Conservation (phyloP, 2,797 vertebrate species). For the Chromobotia macracanthus region DNA sequence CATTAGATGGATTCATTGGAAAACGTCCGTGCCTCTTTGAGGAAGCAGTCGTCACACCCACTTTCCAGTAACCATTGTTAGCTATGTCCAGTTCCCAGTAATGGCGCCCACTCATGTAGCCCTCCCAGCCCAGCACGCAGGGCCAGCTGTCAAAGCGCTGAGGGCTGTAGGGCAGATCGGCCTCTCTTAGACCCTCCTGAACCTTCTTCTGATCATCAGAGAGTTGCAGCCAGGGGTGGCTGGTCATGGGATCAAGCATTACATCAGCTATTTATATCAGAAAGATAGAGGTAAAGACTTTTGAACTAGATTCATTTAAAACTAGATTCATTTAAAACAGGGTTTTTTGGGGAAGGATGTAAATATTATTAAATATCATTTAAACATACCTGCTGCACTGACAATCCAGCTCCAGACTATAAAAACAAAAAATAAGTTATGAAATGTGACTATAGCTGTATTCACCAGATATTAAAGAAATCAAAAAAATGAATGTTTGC, state of each 20-base stretch:
- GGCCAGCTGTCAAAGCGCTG: conserved; percentile 65
- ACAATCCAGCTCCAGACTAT: conserved; percentile 67
- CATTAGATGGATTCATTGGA: conserved; percentile 55
- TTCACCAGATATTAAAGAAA: neutral
- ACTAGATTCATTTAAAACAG: neutral
- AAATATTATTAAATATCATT: too few relatives aligned
- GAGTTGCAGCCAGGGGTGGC: conserved; percentile 63
- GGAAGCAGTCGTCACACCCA: conserved; percentile 59
- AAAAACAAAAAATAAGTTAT: conserved; percentile 5
- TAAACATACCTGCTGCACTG: conserved; percentile 60
- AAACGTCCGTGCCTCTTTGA: conserved; percentile 62
- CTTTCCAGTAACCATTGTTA: conserved; percentile 65
- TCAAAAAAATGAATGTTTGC: too few relatives aligned
- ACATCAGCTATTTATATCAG: conserved; percentile 53
- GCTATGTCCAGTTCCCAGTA: conserved; percentile 67
- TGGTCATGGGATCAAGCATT: conserved; percentile 63
- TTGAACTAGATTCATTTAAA: neutral
- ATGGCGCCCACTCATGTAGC: conserved; percentile 60
- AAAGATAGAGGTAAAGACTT: neutral
- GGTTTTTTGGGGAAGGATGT: neutral
- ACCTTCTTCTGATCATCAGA: conserved; percentile 64
- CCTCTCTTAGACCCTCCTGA: conserved; percentile 51
- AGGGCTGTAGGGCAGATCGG: conserved; percentile 38
- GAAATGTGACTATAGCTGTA: neutral
- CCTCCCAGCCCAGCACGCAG: conserved; percentile 63